A percentile compares a stretch with the other conserved stretches of the same genome.
phyloP scores from a whole-genome alignment of 2,797 vertebrate species.

The Crenichthys baileyi region DNA sequence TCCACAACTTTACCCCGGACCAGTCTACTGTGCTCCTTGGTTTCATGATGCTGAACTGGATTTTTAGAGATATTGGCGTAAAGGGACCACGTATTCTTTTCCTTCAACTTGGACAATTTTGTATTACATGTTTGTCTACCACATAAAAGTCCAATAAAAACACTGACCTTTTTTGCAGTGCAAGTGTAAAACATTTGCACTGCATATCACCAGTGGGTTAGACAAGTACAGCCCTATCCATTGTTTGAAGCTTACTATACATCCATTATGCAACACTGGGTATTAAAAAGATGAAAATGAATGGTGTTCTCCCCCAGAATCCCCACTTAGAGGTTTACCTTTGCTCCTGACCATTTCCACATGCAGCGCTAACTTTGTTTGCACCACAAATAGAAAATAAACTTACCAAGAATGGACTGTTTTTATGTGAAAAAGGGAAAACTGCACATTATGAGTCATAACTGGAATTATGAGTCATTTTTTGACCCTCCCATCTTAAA shows the following conservation, averaged over 20 bases:
- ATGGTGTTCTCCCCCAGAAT: constrained; percentile 8
- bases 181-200: neutral
- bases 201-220: constrained; percentile 21
- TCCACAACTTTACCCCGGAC: neutral
- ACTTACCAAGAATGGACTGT: constrained; percentile 31
- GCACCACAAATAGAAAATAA: constrained; percentile 29
- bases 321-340: constrained; percentile 40
- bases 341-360: constrained; percentile 49
- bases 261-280: neutral
- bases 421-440: constrained; percentile 54
- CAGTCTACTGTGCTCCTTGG: neutral
- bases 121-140: neutral
- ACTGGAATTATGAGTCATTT: constrained; percentile 69
- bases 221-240: constrained; percentile 8
- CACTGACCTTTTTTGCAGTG: neutral
- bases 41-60: neutral
- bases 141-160: neutral
- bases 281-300: neutral
- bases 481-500: constrained; percentile 51
- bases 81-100: neutral
- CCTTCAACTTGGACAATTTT: neutral
- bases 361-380: constrained; percentile 31
- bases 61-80: neutral
- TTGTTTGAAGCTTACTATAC: neutral
- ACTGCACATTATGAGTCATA: constrained; percentile 66